Percentiles rank a stretch among this genome's conserved stretches.
Conservation (phyloP, 2,113 vertebrate genomes). For the Enhydra lutris region DNA sequence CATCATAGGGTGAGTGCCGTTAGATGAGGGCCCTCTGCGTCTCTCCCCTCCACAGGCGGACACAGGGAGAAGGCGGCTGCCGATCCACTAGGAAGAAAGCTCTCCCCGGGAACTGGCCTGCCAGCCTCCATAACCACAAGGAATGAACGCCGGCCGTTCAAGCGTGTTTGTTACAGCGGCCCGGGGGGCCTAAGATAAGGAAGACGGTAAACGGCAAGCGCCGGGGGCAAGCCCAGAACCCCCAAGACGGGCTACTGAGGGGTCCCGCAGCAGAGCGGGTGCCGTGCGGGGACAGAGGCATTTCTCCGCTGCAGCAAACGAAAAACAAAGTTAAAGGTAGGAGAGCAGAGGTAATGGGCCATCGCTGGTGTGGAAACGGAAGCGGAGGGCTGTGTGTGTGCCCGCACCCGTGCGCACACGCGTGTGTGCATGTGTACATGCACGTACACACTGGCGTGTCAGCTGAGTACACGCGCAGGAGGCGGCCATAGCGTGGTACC, state of each 20-base stretch:
- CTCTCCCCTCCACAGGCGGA: fast-evolving
- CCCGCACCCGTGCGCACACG: too few relatives aligned
- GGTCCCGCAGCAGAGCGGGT: too few relatives aligned
- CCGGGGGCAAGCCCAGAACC: not conserved
- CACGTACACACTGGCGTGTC: not conserved
- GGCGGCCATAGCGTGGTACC: not conserved
- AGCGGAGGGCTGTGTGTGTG: not conserved
- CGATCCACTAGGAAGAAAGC: not conserved
- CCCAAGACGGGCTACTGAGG: not conserved
- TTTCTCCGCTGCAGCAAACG: not conserved
- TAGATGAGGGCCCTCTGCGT: not conserved
- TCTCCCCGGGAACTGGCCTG: not conserved
- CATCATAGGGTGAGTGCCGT: not conserved
- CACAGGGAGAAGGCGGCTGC: not conserved
- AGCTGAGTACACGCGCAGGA: not conserved
- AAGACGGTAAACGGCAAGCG: not conserved
- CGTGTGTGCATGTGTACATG: too few relatives aligned
- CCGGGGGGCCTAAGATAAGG: not conserved
- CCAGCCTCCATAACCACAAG: not conserved
- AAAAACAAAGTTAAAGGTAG: too few relatives aligned
- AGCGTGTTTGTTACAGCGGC: not conserved
- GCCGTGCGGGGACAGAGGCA: not conserved
- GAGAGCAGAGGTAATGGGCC: not conserved
- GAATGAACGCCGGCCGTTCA: too few relatives aligned
- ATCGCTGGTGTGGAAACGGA: not conserved